A percentile compares a stretch with the other conserved stretches of the same genome.
phyloP scores from a whole-genome alignment of 2,797 vertebrate species.

The Paedocypris micromegethes region DNA sequence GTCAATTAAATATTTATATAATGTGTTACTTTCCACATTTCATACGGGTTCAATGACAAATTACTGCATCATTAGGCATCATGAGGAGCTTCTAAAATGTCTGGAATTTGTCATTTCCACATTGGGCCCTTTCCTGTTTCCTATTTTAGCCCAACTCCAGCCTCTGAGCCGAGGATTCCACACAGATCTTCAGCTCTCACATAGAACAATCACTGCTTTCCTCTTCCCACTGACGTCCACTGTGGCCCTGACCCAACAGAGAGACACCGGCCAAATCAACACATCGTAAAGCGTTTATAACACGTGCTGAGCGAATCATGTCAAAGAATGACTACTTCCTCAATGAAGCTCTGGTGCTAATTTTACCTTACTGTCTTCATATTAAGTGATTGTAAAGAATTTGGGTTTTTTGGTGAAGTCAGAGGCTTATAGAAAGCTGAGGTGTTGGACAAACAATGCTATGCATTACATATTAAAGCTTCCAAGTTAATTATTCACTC shows the following conservation, averaged over 20 bases:
- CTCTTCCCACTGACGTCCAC: background rate
- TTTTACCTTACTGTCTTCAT: too few species aligned
- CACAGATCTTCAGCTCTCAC: constrained; percentile 8
- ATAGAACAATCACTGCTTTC: constrained; percentile 12
- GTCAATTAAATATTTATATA: background rate
- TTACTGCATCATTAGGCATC: constrained; percentile 9
- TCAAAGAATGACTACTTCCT: too few species aligned
- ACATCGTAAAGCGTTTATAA: too few species aligned
- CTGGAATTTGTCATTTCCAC: constrained; percentile 33
- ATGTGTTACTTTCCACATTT: constrained; percentile 3
- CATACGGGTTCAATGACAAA: background rate
- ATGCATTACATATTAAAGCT: background rate
- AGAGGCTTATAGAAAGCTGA: background rate
- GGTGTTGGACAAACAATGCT: too few species aligned
- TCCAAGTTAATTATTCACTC: constrained; percentile 12
- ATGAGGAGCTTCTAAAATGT: constrained; percentile 13
- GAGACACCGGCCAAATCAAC: too few species aligned
- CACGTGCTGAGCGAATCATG: too few species aligned
- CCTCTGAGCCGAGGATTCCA: constrained; percentile 24
- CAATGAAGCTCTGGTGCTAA: too few species aligned
- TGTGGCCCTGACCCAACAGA: background rate
- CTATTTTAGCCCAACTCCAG: constrained; percentile 35
- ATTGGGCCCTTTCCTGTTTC: constrained; percentile 39
- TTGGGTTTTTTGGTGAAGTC: background rate
- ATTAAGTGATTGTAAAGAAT: too few species aligned